Conservation (phyloP, 1,140 invertebrate species). For the Microvelia longipes region DNA sequence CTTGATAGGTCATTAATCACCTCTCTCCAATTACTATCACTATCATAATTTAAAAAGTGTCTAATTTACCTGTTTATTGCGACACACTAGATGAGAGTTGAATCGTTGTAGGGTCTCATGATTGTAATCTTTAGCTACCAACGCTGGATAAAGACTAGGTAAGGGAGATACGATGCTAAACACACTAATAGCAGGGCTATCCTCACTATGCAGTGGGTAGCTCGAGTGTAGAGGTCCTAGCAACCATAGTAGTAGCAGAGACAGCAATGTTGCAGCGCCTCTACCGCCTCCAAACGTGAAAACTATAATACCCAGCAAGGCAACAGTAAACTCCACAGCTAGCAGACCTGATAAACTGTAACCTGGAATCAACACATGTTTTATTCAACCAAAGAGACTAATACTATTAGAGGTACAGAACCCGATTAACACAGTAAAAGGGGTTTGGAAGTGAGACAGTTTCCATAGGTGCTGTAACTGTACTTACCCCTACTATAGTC, state of each 20-base stretch:
- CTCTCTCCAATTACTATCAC: no score
- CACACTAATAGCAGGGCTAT: conserved; percentile 25
- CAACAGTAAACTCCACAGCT: conserved; percentile 54
- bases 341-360: conserved; percentile 65
- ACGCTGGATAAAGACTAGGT: conserved; percentile 42
- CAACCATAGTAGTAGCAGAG: conserved; percentile 35
- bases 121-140: conserved; percentile 49
- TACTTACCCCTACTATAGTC: no score
- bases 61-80: conserved; percentile 50
- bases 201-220: conserved; percentile 50
- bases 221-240: conserved; percentile 40
- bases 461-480: no score
- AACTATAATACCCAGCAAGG: conserved; percentile 37
- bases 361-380: conserved; percentile 32
- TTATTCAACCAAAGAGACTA: no score
- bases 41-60: no score
- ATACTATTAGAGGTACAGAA: no score
- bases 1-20: no score
- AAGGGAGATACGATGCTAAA: conserved; percentile 25
- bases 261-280: conserved; percentile 38
- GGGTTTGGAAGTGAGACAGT: no score
- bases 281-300: conserved; percentile 44
- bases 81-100: conserved; percentile 36
- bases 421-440: no score
- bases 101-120: conserved; percentile 42